Evolutionary conservation across 2,888 invertebrate genomes (phyloP).

Genomic region (Stenodera caucasica): DNA sequence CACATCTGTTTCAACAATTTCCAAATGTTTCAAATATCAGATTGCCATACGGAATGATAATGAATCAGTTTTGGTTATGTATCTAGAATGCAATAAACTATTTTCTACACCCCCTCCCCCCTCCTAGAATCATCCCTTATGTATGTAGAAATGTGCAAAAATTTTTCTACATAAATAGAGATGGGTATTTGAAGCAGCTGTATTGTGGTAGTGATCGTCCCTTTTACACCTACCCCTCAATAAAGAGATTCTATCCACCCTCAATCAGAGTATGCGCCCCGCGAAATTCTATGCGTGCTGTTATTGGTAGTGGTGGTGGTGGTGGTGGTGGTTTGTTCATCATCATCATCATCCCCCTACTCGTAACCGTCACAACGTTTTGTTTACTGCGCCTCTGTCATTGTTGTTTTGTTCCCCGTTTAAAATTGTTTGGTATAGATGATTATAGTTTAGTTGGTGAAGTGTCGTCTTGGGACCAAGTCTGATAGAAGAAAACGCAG

Average conservation of each 20-base stretch:
- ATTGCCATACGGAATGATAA: background rate
- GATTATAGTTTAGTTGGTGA: background rate
- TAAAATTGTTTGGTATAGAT: conserved; percentile 2
- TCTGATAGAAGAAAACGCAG: background rate
- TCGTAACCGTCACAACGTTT: conserved; percentile 22
- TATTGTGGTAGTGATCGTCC: conserved; percentile 10
- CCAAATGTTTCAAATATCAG: background rate
- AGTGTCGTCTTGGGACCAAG: conserved; percentile 16
- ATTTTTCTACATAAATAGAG: too few species aligned
- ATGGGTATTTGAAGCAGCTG: conserved; percentile 6
- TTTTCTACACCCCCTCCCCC: too few species aligned
- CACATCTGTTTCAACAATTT: background rate
- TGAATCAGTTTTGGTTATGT: background rate
- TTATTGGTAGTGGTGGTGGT: background rate
- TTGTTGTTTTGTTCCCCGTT: conserved; percentile 9
- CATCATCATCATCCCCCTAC: background rate
- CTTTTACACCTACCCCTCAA: conserved; percentile 1
- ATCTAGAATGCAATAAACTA: background rate
- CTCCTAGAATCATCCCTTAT: conserved; percentile 10
- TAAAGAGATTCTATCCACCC: conserved; percentile 18
- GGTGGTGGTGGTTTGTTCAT: background rate
- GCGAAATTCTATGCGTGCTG: conserved; percentile 1
- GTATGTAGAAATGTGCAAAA: conserved; percentile 4
- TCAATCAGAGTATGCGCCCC: conserved; percentile 38
- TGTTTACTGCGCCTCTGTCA: conserved; percentile 27